Base-by-base conservation (phyloP, 2,113 vertebrate species). In the Bombycilla garrulus region DNA sequence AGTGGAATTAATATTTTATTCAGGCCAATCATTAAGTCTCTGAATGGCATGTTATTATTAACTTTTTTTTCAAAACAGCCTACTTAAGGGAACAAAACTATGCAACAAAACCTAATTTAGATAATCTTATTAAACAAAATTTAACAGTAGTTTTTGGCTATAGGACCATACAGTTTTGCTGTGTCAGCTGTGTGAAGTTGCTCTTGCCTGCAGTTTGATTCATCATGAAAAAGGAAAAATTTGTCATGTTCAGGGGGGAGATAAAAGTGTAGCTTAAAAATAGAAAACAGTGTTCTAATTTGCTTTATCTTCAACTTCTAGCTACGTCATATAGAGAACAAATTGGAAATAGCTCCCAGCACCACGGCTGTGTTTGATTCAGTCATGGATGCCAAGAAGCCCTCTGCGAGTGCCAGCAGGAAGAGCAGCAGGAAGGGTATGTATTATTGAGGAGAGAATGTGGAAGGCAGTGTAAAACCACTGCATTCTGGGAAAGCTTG, bases 301-400 rank as follows among this genome's bases (percentile, higher is more conserved):
- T 91, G n/a, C 87, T 16, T 45, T 90, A 35, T 96, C 89, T 91
- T 96, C 42, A 44, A 87, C 95, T 74, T 93, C 62, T 92, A 99
- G 99, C 97, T 99, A 87, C 98, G 98, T 89, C 99, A 99, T 66
- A 99, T 99, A 97, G 99, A 99, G 97, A 99, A 99, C 96, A 99
- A 98, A 86, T 88, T 99, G 97, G 99, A 99, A 97, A 98, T 98
- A 81, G 88, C 85, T 58, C 98, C 98, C 80, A 98, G 96, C 69
- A 98, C 98, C 93, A 98, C 98, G 15, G 98, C 98, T 80, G 83
- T 98, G 19, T 97, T 99, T 8, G 98, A 99, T 79, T 97, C 98
- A 29, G 96, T 99, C 94, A 98, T 98, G 98, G 98, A 99, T 87
- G 92, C 97, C 71, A 99, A 99, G 97, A 99, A 99, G 85, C 97